Percentiles rank a stretch among this genome's conserved stretches.
Evolutionary conservation across 2,113 vertebrate genomes (phyloP).

Genomic region (Pavo muticus): DNA sequence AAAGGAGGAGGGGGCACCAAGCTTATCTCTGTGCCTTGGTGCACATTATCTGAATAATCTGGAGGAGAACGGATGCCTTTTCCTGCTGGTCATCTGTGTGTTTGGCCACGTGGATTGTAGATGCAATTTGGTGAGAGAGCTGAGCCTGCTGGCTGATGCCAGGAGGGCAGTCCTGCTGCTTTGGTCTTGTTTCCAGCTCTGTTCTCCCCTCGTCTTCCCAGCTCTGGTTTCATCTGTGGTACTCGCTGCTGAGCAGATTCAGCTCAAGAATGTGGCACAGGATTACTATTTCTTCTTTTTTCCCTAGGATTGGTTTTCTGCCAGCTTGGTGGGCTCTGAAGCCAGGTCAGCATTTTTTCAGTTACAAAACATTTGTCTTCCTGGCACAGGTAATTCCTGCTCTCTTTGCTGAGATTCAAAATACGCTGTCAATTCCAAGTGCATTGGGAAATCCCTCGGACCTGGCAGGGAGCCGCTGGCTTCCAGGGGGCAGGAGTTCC

Average conservation of each 20-base stretch:
- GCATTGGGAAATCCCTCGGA: neutral
- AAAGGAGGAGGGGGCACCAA: neutral
- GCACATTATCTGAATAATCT: neutral
- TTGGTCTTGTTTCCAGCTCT: neutral
- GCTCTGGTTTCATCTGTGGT: neutral
- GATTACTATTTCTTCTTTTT: neutral
- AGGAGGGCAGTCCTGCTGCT: neutral
- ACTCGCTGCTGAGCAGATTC: neutral
- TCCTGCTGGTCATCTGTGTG: neutral
- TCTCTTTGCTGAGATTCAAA: constrained; percentile 19
- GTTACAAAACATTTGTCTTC: neutral
- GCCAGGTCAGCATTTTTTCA: constrained; percentile 46
- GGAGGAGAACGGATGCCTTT: neutral
- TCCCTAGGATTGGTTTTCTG: constrained; percentile 11
- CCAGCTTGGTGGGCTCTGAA: constrained; percentile 27
- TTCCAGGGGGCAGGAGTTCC: neutral
- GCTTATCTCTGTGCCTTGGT: neutral
- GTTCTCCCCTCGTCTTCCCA: neutral
- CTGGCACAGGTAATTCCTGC: constrained; percentile 37
- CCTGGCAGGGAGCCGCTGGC: neutral
- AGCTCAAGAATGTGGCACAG: neutral
- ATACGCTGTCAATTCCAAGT: neutral
- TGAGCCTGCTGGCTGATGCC: neutral
- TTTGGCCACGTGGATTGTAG: neutral
- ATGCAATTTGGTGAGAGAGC: neutral